Conservation (phyloP, 1,140 invertebrate species). For the Drosophila lacertosa region DNA sequence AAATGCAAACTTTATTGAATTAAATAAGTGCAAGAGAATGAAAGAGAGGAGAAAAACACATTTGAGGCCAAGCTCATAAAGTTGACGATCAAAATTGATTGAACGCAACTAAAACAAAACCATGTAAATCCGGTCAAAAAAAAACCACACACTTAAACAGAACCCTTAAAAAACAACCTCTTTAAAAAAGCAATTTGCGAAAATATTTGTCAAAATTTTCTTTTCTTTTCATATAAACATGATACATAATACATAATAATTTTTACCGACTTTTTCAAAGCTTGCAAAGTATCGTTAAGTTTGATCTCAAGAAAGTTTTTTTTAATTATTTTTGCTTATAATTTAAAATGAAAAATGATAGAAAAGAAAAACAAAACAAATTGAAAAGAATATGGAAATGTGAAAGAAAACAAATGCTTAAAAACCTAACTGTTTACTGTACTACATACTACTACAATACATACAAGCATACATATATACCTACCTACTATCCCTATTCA, state of each 20-base stretch:
- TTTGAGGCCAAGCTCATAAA: conserved; percentile 31
- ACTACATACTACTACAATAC: conserved; percentile 74
- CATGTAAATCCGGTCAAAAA: conserved; percentile 43
- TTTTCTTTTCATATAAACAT: conserved; percentile 20
- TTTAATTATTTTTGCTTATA: conserved; percentile 71
- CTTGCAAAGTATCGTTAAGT: conserved; percentile 82
- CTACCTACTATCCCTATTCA: conserved; percentile 39
- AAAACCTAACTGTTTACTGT: conserved; percentile 74
- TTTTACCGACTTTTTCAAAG: conserved; percentile 47
- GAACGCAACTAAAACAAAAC: conserved; percentile 22
- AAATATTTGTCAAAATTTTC: conserved; percentile 23
- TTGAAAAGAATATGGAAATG: conserved; percentile 7
- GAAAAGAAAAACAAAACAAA: conserved; percentile 9
- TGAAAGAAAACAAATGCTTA: conserved; percentile 52
- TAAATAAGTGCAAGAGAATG: conserved; percentile 52
- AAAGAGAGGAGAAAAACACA: conserved; percentile 10
- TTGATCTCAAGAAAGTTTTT: conserved; percentile 79
- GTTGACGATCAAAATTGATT: conserved; percentile 27
- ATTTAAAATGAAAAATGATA: conserved; percentile 63
- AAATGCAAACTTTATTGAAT: conserved; percentile 72
- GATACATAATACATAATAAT: conserved; percentile 28
- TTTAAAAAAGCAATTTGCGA: conserved; percentile 35
- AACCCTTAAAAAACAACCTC: conserved; percentile 25
- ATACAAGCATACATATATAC: conserved; percentile 52
- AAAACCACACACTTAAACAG: conserved; percentile 17